These are phyloP conservation scores for Nomada fucata DNA, from an alignment of 2,888 invertebrate species.

Conservation along the genomic window DNA sequence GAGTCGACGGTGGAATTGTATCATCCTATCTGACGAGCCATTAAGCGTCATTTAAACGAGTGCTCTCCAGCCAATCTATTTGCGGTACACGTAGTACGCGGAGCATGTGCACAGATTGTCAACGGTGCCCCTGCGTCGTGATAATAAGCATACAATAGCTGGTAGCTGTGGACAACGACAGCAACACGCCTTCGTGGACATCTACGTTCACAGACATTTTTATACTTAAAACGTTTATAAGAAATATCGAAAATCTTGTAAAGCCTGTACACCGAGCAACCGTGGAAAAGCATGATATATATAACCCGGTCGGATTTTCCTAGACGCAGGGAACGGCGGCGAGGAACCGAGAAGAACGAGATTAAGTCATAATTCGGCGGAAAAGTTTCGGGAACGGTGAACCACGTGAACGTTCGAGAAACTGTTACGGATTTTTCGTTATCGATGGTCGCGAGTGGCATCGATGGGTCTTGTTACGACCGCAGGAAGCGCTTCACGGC, in stretches of 20 bases:
- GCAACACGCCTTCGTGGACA: slow-evolving; percentile 28
- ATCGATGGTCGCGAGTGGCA: slow-evolving; percentile 36
- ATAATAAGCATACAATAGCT: slow-evolving; percentile 38
- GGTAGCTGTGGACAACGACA: slow-evolving; percentile 1
- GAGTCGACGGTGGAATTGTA: slow-evolving; percentile 41
- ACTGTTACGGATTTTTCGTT: slow-evolving; percentile 15
- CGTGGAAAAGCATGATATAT: too few relatives aligned
- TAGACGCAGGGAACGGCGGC: too few relatives aligned
- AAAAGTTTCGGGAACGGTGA: too few relatives aligned
- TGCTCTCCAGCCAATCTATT: slow-evolving; percentile 59
- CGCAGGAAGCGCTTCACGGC: slow-evolving; percentile 42
- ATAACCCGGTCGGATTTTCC: too few relatives aligned
- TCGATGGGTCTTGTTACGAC: slow-evolving; percentile 41
- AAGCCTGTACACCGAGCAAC: not conserved
- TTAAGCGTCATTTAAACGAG: slow-evolving; percentile 53
- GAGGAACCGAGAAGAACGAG: too few relatives aligned
- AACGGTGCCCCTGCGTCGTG: slow-evolving; percentile 23
- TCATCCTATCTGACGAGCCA: slow-evolving; percentile 73
- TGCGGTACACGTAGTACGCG: slow-evolving; percentile 34
- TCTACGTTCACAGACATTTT: not conserved
- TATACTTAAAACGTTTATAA: not conserved
- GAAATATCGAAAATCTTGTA: not conserved
- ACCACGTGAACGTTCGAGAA: too few relatives aligned
- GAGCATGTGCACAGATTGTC: not conserved
- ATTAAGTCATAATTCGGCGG: too few relatives aligned